Evolutionary conservation across 2,888 invertebrate species (phyloP).

Genomic region (Elaeidobius kamerunicus): DNA sequence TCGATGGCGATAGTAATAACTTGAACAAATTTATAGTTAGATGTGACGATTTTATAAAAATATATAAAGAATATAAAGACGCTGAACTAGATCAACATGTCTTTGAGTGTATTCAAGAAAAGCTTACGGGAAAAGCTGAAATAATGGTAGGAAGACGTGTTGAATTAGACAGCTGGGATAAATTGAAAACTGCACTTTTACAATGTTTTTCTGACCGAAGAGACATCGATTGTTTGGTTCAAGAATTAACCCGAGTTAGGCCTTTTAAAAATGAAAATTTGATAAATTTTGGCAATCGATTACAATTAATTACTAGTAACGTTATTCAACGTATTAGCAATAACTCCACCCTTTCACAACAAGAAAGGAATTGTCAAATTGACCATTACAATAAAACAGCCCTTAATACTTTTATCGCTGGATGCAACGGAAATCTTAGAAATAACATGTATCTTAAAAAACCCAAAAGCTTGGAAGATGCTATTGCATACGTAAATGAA

Average conservation of each 20-base stretch:
- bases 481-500: no score
- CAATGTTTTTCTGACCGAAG: no score
- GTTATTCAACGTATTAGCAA: background rate
- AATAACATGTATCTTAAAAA: no score
- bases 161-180: conserved; percentile 13
- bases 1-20: no score
- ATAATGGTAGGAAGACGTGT: conserved; percentile 18
- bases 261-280: no score
- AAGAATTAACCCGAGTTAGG: no score
- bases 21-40: no score
- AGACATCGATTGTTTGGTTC: no score
- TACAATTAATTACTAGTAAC: background rate
- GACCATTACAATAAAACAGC: background rate
- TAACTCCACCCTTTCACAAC: no score
- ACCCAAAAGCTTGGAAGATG: no score
- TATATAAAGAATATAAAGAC: background rate
- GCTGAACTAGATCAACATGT: conserved; percentile 7
- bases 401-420: background rate
- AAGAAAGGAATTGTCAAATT: background rate
- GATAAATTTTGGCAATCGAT: no score
- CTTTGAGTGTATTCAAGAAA: conserved; percentile 22
- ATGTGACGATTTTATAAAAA: background rate
- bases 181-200: conserved; percentile 7
- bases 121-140: conserved; percentile 12
- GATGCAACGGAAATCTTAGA: background rate